Evolutionary conservation across 2,888 invertebrate species (phyloP).

Genomic region (Thecophora atra): DNA sequence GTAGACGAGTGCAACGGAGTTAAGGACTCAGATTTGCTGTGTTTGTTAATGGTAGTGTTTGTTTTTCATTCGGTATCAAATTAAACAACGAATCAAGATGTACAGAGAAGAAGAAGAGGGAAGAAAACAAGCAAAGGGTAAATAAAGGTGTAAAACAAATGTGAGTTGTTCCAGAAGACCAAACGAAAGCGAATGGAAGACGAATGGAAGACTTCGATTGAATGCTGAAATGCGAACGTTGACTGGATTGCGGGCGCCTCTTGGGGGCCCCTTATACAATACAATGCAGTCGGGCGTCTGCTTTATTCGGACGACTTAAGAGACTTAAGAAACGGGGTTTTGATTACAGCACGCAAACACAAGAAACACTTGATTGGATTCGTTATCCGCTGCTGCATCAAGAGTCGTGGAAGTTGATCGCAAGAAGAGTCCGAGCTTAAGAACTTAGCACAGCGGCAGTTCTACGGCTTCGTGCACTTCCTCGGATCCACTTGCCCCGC

Average conservation of each 20-base stretch:
- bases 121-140: conserved; percentile 4
- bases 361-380: conserved; percentile 63
- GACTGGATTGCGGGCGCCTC: neutral
- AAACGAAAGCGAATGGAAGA: conserved; percentile 25
- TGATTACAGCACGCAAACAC: conserved; percentile 51
- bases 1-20: conserved; percentile 93
- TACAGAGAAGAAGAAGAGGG: conserved; percentile 29
- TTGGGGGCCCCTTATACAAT: conserved; percentile 24
- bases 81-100: conserved; percentile 25
- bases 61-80: conserved; percentile 21
- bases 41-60: neutral
- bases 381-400: conserved; percentile 33
- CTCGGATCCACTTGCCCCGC: neutral
- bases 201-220: conserved; percentile 37
- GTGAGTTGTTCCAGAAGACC: neutral
- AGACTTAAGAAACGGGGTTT: conserved; percentile 48
- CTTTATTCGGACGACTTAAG: conserved; percentile 45
- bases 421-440: conserved; percentile 8
- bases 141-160: conserved; percentile 21
- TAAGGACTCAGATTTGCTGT: conserved; percentile 71
- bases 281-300: neutral
- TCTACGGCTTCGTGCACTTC: neutral
- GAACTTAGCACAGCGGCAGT: neutral
- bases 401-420: conserved; percentile 1
- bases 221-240: conserved; percentile 34